These are phyloP conservation scores for Dicerorhinus sumatrensis DNA, from an alignment of 2,113 vertebrate species.

Conservation along the genomic window DNA sequence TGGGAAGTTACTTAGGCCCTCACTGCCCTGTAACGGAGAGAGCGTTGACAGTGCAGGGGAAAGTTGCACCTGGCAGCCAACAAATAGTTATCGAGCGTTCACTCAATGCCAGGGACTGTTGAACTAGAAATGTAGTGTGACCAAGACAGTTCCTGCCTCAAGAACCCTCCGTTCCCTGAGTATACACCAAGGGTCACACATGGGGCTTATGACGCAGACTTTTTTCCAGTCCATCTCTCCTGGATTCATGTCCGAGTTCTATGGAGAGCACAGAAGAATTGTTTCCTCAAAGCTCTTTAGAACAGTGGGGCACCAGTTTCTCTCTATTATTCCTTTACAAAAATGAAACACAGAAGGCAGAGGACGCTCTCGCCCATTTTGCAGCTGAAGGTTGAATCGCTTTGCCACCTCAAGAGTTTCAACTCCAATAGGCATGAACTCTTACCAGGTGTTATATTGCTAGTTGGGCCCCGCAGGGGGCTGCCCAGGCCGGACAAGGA, in stretches of 20 bases:
- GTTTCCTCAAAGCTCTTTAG: neutral
- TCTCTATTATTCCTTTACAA: neutral
- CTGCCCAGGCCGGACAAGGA: neutral
- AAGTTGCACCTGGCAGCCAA: neutral
- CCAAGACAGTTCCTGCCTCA: neutral
- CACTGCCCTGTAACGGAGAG: neutral
- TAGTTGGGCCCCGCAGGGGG: neutral
- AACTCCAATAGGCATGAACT: too few species aligned
- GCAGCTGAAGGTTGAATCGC: neutral
- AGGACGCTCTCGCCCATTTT: neutral
- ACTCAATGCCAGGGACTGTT: neutral
- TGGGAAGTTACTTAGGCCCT: neutral
- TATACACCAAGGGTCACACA: neutral
- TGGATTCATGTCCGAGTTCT: neutral
- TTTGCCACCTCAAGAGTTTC: neutral
- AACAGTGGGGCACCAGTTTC: neutral
- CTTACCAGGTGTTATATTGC: neutral
- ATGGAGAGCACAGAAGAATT: neutral
- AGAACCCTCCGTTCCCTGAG: neutral
- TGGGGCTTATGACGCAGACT: too few species aligned
- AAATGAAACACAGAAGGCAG: neutral
- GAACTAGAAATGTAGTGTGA: neutral
- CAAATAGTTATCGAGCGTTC: neutral
- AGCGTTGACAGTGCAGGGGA: neutral
- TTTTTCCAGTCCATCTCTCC: neutral